Conservation (phyloP, 2,797 vertebrate species). For the Paedocypris micromegethes region DNA sequence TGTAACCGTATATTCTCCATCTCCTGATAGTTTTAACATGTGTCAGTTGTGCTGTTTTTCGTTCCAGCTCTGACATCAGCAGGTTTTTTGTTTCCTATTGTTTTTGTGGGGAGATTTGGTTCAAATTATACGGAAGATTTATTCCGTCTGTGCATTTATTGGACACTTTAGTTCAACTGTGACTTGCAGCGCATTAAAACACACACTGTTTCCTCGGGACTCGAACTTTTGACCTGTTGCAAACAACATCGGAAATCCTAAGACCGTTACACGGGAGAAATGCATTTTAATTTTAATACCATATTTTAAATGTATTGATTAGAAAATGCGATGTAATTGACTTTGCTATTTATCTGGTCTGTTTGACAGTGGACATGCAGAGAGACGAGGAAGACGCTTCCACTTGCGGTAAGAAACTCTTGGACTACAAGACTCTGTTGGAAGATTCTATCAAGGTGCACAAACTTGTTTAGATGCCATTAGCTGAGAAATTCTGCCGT, state of each 20-base stretch:
- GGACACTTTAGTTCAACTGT: too few relatives aligned
- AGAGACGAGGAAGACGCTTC: slow-evolving; percentile 22
- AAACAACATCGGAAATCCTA: too few relatives aligned
- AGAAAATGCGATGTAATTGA: neutral
- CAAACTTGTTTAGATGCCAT: slow-evolving; percentile 71
- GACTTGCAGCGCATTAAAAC: too few relatives aligned
- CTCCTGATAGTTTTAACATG: neutral
- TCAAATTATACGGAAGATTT: neutral
- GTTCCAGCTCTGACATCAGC: neutral
- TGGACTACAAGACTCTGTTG: slow-evolving; percentile 62
- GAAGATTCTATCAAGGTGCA: slow-evolving; percentile 64
- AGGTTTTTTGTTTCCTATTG: neutral
- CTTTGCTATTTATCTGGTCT: neutral
- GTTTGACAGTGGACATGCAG: slow-evolving; percentile 28
- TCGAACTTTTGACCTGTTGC: too few relatives aligned
- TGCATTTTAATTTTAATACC: too few relatives aligned
- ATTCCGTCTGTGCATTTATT: neutral
- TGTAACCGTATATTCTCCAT: neutral
- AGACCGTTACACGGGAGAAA: too few relatives aligned
- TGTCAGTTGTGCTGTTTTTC: neutral
- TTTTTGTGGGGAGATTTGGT: neutral
- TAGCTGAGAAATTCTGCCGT: slow-evolving; percentile 70
- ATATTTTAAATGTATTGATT: too few relatives aligned
- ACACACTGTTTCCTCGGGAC: too few relatives aligned
- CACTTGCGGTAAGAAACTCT: slow-evolving; percentile 59